Evolutionary conservation across 2,113 vertebrate species (phyloP).

Genomic region (Perognathus longimembris): DNA sequence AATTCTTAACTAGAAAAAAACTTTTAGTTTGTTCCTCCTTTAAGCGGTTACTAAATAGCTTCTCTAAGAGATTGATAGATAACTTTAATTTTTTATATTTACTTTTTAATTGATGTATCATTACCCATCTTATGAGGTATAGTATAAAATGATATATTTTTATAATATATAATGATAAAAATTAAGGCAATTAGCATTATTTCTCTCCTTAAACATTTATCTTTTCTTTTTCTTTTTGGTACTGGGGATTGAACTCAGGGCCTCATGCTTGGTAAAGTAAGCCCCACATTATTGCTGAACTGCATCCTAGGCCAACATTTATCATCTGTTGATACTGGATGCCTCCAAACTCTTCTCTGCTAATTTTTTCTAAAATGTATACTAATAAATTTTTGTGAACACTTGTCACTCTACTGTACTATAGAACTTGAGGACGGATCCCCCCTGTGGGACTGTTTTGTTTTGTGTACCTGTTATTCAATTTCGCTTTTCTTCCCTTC

Average conservation of each 20-base stretch:
- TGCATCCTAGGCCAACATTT: too few species aligned
- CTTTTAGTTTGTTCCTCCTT: conserved; percentile 36
- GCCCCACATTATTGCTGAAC: too few species aligned
- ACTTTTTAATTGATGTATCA: not conserved
- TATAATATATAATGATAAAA: not conserved
- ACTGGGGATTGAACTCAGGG: too few species aligned
- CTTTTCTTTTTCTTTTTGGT: not conserved
- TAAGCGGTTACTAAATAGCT: conserved; percentile 8
- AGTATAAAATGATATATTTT: not conserved
- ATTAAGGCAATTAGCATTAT: not conserved
- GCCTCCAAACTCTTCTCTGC: not conserved
- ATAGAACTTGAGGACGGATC: not conserved
- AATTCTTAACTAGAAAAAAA: conserved; percentile 51
- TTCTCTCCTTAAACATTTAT: not conserved
- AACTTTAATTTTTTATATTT: conserved; percentile 49
- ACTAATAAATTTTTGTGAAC: not conserved
- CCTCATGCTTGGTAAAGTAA: too few species aligned
- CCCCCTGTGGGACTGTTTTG: not conserved
- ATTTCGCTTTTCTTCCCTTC: not conserved
- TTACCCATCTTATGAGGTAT: not conserved
- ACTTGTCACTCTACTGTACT: not conserved
- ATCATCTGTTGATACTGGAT: not conserved
- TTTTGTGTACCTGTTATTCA: not conserved
- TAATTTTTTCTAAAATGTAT: not conserved
- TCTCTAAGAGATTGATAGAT: conserved; percentile 34